Evolutionary conservation across 2,113 vertebrate genomes (phyloP).

Genomic region (Tachysurus fulvidraco): DNA sequence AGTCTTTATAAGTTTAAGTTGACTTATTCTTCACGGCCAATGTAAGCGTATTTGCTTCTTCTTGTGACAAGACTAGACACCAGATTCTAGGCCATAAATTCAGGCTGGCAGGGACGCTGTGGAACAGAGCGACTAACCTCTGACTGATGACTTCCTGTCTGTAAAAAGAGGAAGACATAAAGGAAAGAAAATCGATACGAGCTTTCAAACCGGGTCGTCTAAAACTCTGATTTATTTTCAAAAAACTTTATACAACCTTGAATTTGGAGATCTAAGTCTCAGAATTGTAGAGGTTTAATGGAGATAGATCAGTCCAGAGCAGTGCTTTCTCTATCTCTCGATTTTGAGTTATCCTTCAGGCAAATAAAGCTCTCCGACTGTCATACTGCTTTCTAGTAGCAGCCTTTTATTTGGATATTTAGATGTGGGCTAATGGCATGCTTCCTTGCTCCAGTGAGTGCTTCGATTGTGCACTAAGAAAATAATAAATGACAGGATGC

Average conservation of each 20-base stretch:
- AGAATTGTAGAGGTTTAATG: neutral
- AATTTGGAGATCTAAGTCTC: neutral
- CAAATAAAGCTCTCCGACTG: neutral
- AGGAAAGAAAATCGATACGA: slow-evolving; percentile 8
- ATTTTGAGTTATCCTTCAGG: neutral
- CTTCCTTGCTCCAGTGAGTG: neutral
- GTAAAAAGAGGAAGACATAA: neutral
- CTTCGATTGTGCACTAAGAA: neutral
- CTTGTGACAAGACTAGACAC: neutral
- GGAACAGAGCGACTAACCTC: slow-evolving; percentile 1
- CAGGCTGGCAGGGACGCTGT: neutral
- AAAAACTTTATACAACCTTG: neutral
- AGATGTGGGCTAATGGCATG: neutral
- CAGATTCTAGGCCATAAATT: neutral
- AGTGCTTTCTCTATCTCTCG: neutral
- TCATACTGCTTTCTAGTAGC: neutral
- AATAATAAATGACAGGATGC: neutral
- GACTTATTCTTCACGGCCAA: neutral
- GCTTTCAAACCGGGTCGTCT: neutral
- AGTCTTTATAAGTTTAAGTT: neutral
- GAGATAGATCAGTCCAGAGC: neutral
- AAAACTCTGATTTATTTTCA: neutral
- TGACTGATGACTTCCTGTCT: neutral
- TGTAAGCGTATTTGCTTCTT: neutral
- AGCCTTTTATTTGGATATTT: slow-evolving; percentile 23